These are phyloP conservation scores for Synergus laeviventris DNA, from an alignment of 2,888 invertebrate genomes.

Conservation along the genomic window DNA sequence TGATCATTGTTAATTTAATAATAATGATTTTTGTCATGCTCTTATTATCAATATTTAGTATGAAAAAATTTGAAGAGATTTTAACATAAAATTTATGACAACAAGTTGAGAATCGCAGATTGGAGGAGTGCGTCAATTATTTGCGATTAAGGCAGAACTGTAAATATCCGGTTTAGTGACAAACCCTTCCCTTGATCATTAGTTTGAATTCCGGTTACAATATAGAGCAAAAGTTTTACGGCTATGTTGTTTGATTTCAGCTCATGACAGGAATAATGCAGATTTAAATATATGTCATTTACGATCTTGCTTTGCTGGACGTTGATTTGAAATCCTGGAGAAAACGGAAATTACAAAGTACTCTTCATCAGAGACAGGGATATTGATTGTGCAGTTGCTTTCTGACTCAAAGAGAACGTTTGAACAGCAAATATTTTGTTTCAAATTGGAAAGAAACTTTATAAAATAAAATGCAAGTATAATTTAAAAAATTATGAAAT, in stretches of 20 bases:
- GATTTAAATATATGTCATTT: constrained; percentile 4
- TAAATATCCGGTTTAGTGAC: constrained; percentile 34
- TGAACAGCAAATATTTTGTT: not conserved
- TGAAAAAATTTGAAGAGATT: no score
- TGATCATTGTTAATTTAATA: no score
- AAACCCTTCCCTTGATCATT: constrained; percentile 11
- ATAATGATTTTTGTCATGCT: no score
- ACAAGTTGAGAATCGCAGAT: constrained; percentile 28
- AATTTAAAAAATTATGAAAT: no score
- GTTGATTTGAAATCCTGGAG: constrained; percentile 20
- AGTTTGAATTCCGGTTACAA: constrained; percentile 16
- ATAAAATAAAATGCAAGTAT: not conserved
- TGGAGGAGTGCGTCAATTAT: constrained; percentile 32
- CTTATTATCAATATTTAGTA: no score
- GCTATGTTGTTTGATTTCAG: constrained; percentile 4
- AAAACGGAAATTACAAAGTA: constrained; percentile 26
- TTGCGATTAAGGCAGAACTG: not conserved
- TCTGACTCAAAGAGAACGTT: not conserved
- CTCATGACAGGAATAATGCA: not conserved
- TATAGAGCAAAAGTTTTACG: not conserved
- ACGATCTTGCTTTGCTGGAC: not conserved
- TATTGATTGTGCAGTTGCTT: not conserved
- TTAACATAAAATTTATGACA: not conserved
- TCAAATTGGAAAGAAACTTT: not conserved
- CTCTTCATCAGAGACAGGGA: not conserved